Conservation (phyloP, 1,140 invertebrate species). For the Steinernema khuongi region DNA sequence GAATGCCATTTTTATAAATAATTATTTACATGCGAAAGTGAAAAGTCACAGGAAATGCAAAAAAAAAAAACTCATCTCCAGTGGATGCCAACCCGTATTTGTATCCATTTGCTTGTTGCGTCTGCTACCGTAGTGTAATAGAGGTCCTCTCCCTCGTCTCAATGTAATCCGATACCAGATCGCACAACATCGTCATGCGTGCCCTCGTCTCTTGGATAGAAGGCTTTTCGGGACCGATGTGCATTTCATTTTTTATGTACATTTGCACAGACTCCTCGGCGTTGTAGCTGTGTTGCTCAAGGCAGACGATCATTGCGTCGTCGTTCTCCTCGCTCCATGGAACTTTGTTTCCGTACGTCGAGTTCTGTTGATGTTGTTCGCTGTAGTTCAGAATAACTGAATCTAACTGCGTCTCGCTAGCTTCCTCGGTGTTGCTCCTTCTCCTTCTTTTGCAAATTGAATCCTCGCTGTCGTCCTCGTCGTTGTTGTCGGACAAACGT, state of each 20-base stretch:
- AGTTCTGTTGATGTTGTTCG: background rate
- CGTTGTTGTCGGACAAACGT: background rate
- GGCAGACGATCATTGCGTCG: background rate
- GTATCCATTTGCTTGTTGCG: background rate
- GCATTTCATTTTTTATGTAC: background rate
- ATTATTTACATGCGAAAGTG: no score
- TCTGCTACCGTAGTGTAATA: background rate
- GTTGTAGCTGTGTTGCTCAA: background rate
- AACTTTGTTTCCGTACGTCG: background rate
- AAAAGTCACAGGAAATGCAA: no score
- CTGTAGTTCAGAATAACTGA: background rate
- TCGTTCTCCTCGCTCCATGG: conserved; percentile 1
- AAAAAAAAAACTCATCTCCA: no score
- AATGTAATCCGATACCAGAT: background rate
- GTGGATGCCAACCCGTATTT: background rate
- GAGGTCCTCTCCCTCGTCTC: background rate
- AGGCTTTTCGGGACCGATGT: background rate
- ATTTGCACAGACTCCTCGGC: background rate
- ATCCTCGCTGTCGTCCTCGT: background rate
- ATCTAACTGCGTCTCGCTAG: no score
- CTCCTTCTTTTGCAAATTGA: background rate
- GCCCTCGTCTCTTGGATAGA: background rate
- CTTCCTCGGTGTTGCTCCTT: background rate
- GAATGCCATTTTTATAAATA: no score
- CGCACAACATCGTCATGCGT: background rate